phyloP scores from a whole-genome alignment of 2,113 vertebrate species.

The Canis aureus region DNA sequence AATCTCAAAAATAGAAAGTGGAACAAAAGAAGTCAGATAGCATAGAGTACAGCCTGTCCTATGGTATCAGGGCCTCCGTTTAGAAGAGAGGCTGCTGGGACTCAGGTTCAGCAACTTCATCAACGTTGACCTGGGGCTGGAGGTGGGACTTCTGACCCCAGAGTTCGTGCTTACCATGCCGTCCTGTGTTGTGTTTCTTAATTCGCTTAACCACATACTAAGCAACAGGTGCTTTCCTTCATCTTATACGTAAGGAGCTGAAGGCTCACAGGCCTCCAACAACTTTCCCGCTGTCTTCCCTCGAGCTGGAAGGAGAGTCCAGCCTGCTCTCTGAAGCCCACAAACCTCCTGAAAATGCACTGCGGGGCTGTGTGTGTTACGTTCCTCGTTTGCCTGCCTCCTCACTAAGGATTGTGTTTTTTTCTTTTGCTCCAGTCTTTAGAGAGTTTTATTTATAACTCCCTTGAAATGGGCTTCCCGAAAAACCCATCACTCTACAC shows the following conservation, averaged over 20 bases:
- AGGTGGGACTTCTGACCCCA: neutral
- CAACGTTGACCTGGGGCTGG: neutral
- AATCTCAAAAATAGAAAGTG: constrained; percentile 5
- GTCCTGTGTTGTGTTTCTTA: neutral
- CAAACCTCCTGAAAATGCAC: neutral
- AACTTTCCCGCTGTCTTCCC: neutral
- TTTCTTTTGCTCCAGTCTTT: neutral
- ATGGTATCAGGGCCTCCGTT: neutral
- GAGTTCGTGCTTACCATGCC: neutral
- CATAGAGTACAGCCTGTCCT: neutral
- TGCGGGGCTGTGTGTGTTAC: neutral
- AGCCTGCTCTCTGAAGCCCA: neutral
- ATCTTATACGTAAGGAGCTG: neutral
- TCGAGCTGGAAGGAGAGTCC: neutral
- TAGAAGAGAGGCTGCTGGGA: neutral
- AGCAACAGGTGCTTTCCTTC: neutral
- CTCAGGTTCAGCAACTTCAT: neutral
- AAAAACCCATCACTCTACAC: neutral
- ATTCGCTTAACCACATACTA: neutral
- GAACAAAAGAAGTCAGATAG: constrained; percentile 6
- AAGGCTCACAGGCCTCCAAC: neutral
- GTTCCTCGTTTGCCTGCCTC: neutral
- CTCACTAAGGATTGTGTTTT: neutral
- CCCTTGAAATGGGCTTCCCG: neutral
- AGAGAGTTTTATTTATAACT: constrained; percentile 39